These are phyloP conservation scores for Canis aureus DNA, from an alignment of 2,113 vertebrate species.

Conservation along the genomic window DNA sequence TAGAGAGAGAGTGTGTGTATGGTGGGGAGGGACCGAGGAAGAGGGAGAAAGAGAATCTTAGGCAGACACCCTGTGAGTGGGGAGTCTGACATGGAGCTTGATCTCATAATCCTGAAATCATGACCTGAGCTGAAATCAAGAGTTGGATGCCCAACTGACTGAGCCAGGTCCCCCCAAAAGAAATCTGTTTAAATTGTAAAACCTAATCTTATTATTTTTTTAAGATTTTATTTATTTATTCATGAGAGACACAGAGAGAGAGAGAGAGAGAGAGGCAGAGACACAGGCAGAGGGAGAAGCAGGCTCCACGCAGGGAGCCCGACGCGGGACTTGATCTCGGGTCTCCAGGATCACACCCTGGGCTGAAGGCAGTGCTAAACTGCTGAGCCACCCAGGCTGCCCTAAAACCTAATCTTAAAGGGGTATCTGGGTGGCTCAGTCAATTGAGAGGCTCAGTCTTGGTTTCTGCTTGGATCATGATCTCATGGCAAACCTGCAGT, in stretches of 20 bases:
- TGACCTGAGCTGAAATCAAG: neutral
- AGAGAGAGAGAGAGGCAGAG: too few relatives aligned
- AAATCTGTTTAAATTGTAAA: slow-evolving; percentile 47
- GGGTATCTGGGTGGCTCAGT: neutral
- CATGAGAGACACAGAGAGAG: too few relatives aligned
- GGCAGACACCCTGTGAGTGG: neutral
- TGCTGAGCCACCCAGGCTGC: too few relatives aligned
- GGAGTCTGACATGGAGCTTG: too few relatives aligned
- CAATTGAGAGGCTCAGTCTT: neutral
- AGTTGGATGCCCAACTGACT: neutral
- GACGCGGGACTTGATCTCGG: too few relatives aligned
- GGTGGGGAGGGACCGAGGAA: neutral
- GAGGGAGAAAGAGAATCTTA: neutral
- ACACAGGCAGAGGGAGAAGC: too few relatives aligned
- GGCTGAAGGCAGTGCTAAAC: too few relatives aligned
- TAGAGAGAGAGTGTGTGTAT: neutral
- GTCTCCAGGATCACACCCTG: too few relatives aligned
- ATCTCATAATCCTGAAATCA: neutral
- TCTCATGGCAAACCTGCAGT: neutral
- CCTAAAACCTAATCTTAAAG: neutral
- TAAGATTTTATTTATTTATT: too few relatives aligned
- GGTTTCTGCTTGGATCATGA: neutral
- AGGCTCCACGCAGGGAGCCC: too few relatives aligned
- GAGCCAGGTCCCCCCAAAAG: neutral
- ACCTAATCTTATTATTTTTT: neutral